A percentile compares a stretch with the other conserved stretches of the same genome.
phyloP scores from a whole-genome alignment of 2,888 invertebrate species.

The Gryllus longicercus region DNA sequence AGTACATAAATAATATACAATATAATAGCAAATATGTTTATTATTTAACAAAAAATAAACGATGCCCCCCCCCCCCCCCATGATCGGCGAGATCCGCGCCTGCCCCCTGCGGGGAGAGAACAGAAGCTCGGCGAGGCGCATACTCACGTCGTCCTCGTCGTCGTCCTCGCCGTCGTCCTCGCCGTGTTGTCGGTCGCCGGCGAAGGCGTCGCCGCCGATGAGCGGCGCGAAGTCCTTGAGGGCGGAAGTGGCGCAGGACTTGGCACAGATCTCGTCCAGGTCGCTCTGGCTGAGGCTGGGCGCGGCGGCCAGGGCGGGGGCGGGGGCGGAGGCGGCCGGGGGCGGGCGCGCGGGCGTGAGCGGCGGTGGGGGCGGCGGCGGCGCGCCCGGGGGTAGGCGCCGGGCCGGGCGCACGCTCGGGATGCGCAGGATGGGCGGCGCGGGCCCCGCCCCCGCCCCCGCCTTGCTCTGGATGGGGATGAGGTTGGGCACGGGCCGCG shows the following conservation, averaged over 20 bases:
- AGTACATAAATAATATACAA: too few relatives aligned
- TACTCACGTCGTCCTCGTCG: constrained; percentile 11
- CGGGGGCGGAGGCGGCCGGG: constrained; percentile 51
- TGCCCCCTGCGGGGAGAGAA: too few relatives aligned
- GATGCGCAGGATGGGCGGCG: constrained; percentile 37
- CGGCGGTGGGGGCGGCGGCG: constrained; percentile 44
- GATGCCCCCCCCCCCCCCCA: too few relatives aligned
- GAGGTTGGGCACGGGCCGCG: constrained; percentile 70
- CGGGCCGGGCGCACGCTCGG: constrained; percentile 38
- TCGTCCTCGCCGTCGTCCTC: constrained; percentile 27
- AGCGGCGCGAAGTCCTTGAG: constrained; percentile 57
- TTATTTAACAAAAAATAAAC: too few relatives aligned
- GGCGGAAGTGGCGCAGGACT: constrained; percentile 49
- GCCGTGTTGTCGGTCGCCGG: constrained; percentile 39
- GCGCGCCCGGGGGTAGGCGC: constrained; percentile 50
- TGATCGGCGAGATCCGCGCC: too few relatives aligned
- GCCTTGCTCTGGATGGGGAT: constrained; percentile 57
- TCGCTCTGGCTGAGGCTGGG: constrained; percentile 48
- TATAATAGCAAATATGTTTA: too few relatives aligned
- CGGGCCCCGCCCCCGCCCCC: constrained; percentile 27
- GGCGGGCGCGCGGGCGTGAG: constrained; percentile 48
- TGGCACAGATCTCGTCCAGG: constrained; percentile 50
- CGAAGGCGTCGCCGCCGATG: constrained; percentile 41
- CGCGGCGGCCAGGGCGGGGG: constrained; percentile 46
- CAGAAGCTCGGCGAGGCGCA: neutral